phyloP scores from a whole-genome alignment of 2,113 vertebrate genomes.

The Corydoras sp. region DNA sequence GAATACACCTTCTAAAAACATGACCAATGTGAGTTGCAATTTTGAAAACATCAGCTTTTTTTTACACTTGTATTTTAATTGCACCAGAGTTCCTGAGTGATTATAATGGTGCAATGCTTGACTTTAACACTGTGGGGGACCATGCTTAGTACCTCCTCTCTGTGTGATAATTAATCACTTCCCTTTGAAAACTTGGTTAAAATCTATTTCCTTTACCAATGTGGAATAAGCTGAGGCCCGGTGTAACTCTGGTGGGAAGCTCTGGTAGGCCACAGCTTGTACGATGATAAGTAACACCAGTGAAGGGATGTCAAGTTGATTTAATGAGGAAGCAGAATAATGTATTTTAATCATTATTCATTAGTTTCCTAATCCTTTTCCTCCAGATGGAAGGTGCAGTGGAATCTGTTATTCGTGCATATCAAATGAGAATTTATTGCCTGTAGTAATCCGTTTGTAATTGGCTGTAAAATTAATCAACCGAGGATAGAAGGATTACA shows the following conservation, averaged over 20 bases:
- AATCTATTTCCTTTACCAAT: slow-evolving; percentile 31
- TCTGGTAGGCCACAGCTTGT: slow-evolving; percentile 3
- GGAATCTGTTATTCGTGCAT: slow-evolving; percentile 7
- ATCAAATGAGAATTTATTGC: slow-evolving; percentile 30
- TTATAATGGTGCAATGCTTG: slow-evolving; percentile 23
- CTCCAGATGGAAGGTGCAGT: slow-evolving; percentile 4
- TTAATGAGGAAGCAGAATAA: slow-evolving; percentile 6
- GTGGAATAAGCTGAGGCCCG: slow-evolving; percentile 11
- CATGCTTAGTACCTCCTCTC: slow-evolving; percentile 32
- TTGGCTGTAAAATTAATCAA: slow-evolving; percentile 33
- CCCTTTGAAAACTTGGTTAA: slow-evolving; percentile 32
- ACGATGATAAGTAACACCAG: slow-evolving; percentile 13
- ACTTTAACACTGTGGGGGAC: slow-evolving; percentile 20
- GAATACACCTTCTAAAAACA: too few species aligned
- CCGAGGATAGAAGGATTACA: slow-evolving; percentile 6
- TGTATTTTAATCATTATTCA: slow-evolving; percentile 7
- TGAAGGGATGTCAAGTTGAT: not conserved
- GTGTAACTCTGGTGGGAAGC: not conserved
- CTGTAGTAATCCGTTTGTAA: slow-evolving; percentile 27
- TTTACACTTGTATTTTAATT: slow-evolving; percentile 12
- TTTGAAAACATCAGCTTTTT: not conserved
- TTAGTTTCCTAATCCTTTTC: slow-evolving; percentile 3
- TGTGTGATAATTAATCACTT: slow-evolving; percentile 41
- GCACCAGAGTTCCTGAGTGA: slow-evolving; percentile 17
- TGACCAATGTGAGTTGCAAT: too few species aligned